A percentile compares a stretch with the other conserved stretches of the same genome.
phyloP scores from a whole-genome alignment of 1,140 invertebrate species.

The Heliconius hermathena region DNA sequence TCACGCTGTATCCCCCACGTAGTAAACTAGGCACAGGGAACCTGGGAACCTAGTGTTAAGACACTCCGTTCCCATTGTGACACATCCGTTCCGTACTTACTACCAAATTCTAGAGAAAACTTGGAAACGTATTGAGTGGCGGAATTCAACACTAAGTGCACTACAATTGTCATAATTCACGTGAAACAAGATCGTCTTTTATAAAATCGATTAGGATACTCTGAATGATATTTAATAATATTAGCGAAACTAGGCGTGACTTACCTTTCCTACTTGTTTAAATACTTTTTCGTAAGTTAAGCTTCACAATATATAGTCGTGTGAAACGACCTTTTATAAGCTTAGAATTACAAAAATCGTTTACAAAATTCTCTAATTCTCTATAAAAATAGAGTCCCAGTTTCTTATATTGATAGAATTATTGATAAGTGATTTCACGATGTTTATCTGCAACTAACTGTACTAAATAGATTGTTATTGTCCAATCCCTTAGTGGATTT shows the following conservation, averaged over 20 bases:
- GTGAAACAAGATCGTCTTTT: background rate
- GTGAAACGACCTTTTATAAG: background rate
- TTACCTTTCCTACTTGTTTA: background rate
- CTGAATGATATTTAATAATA: background rate
- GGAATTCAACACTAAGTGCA: too few relatives aligned
- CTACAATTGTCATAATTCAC: too few relatives aligned
- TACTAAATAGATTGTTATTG: background rate
- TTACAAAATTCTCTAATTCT: background rate
- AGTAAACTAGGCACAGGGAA: too few relatives aligned
- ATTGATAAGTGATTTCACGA: constrained; percentile 13
- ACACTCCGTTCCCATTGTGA: too few relatives aligned
- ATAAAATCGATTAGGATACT: background rate
- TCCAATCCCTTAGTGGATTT: background rate
- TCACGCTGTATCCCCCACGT: too few relatives aligned
- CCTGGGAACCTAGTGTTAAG: too few relatives aligned
- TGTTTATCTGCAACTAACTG: background rate
- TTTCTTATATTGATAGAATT: constrained; percentile 11
- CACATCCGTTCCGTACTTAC: too few relatives aligned
- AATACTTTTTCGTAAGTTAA: background rate
- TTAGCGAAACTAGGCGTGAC: background rate
- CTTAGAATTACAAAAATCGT: background rate
- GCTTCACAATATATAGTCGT: background rate
- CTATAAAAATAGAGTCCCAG: background rate
- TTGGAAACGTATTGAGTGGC: too few relatives aligned
- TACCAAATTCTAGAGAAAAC: too few relatives aligned